phyloP scores from a whole-genome alignment of 30 jellyfish, hydroid and myxozoan genomes.

The Sanderia malayensis region DNA sequence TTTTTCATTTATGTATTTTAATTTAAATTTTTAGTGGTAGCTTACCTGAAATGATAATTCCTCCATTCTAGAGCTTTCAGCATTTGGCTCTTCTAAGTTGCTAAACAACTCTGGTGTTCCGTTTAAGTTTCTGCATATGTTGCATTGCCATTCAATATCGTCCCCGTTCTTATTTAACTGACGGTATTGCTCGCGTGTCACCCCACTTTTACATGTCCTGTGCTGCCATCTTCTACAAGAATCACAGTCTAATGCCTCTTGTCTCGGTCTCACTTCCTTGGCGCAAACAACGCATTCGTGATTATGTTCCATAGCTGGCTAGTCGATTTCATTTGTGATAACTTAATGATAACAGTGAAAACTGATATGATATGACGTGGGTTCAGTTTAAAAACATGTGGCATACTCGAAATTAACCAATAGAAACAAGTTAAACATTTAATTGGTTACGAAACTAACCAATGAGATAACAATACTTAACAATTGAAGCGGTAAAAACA shows the following conservation, averaged over 20 bases:
- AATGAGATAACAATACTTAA: no score
- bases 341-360: not conserved
- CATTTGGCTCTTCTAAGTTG: not conserved
- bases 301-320: not conserved
- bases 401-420: not conserved
- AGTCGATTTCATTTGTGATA: not conserved
- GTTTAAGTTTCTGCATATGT: not conserved
- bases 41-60: not conserved
- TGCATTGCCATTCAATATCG: not conserved
- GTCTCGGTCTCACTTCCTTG: not conserved
- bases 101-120: not conserved
- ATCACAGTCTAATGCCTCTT: not conserved
- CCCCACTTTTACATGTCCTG: not conserved
- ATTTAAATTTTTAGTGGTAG: not conserved
- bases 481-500: no score
- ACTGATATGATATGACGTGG: not conserved
- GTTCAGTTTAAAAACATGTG: not conserved
- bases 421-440: not conserved
- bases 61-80: not conserved
- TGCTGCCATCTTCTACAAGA: slow-evolving; percentile 1
- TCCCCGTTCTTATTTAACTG: not conserved
- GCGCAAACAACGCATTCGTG: not conserved
- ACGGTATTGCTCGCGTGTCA: not conserved
- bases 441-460: not conserved
- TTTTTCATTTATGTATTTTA: no score